A percentile compares a stretch with the other conserved stretches of the same genome.
phyloP scores from a whole-genome alignment of 2,797 vertebrate genomes.

The Hylomyscus alleni region DNA sequence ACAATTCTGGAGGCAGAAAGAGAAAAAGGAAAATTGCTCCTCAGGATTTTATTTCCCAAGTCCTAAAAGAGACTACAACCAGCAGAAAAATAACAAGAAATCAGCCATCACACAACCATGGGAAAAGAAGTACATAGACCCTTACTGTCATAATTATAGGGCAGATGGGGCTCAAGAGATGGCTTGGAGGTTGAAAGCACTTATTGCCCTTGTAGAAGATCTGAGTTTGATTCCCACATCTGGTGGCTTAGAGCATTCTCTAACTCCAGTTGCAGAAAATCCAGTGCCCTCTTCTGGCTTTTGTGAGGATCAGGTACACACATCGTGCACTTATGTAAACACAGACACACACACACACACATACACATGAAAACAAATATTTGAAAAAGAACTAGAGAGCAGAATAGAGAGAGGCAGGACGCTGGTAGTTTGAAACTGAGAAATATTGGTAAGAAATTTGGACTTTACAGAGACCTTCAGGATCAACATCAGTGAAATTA shows the following conservation, averaged over 20 bases:
- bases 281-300: neutral
- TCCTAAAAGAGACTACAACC: neutral
- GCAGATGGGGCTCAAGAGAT: neutral
- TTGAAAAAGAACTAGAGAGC: neutral
- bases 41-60: constrained; percentile 12
- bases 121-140: constrained; percentile 1
- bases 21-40: neutral
- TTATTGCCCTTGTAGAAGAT: neutral
- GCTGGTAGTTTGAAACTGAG: neutral
- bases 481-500: neutral
- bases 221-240: neutral
- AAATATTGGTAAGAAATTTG: neutral
- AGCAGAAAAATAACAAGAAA: constrained; percentile 44
- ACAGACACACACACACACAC: no score
- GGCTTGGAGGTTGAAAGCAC: neutral
- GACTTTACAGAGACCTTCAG: neutral
- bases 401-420: neutral
- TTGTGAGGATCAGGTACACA: neutral
- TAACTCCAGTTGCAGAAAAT: neutral
- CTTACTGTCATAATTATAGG: neutral
- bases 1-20: neutral
- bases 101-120: neutral
- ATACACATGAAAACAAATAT: neutral
- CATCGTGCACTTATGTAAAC: neutral
- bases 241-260: neutral